Conservation (phyloP, 1,140 invertebrate genomes). For the Drosophila azteca region DNA sequence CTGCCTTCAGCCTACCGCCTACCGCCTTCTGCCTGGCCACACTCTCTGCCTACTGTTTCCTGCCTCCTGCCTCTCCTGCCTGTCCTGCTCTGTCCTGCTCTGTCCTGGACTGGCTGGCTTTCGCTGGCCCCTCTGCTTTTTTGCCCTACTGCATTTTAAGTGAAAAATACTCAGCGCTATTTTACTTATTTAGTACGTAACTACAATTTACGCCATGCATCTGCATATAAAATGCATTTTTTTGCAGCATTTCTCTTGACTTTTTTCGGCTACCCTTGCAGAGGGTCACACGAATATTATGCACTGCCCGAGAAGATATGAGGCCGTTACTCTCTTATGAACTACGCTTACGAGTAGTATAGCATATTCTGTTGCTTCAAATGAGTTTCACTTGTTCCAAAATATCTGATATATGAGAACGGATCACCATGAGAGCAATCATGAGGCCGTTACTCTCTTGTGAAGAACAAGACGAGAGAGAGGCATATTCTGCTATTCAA, state of each 20-base stretch:
- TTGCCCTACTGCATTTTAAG: conserved; percentile 73
- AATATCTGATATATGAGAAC: no score
- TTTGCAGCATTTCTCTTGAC: conserved; percentile 45
- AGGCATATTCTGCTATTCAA: no score
- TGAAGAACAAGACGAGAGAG: no score
- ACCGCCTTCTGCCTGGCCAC: conserved; percentile 1
- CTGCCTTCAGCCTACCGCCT: neutral
- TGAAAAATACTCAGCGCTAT: conserved; percentile 82
- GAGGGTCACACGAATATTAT: no score
- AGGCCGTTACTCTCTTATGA: no score
- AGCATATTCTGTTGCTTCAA: no score
- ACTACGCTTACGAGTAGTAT: no score
- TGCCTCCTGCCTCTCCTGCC: conserved; percentile 7
- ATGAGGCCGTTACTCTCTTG: no score
- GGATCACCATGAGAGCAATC: no score
- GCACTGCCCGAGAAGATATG: no score
- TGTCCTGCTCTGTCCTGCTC: conserved; percentile 8
- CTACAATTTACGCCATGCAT: conserved; percentile 81
- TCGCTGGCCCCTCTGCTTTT: conserved; percentile 44
- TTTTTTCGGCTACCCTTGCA: no score
- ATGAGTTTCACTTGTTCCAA: no score
- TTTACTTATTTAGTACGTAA: conserved; percentile 83
- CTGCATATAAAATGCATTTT: conserved; percentile 81
- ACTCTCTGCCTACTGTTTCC: neutral
- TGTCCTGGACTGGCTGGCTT: conserved; percentile 15